These are phyloP conservation scores for Oscheius myriophilus DNA, from an alignment of 2,888 invertebrate species.

Conservation along the genomic window DNA sequence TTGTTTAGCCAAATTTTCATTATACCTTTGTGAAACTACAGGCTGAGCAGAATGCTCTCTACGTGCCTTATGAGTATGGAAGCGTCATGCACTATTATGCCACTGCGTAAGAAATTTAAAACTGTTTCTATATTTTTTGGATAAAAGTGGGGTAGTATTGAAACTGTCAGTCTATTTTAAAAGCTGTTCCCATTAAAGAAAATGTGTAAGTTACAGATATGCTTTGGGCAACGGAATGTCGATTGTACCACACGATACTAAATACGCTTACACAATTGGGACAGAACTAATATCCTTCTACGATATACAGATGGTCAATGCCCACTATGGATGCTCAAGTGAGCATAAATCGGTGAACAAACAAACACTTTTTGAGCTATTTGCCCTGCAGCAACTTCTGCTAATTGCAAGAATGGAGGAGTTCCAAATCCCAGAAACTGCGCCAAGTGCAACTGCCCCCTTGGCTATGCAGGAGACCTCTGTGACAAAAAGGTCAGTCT, in stretches of 20 bases:
- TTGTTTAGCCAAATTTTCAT: conserved; percentile 27
- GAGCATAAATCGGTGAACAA: background rate
- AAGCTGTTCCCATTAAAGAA: too few species aligned
- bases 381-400: conserved; percentile 41
- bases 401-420: conserved; percentile 60
- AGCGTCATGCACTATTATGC: too few species aligned
- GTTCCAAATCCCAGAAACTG: conserved; percentile 59
- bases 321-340: conserved; percentile 61
- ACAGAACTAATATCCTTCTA: conserved; percentile 55
- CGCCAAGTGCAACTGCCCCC: conserved; percentile 59
- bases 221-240: conserved; percentile 31
- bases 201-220: too few species aligned
- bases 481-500: conserved; percentile 45
- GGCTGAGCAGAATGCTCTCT: conserved; percentile 17
- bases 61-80: too few species aligned
- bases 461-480: conserved; percentile 57
- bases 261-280: conserved; percentile 57
- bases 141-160: too few species aligned
- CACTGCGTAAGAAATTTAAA: too few species aligned
- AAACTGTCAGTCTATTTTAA: too few species aligned
- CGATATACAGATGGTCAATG: conserved; percentile 64
- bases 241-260: conserved; percentile 42
- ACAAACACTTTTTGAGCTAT: conserved; percentile 29
- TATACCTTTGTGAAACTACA: conserved; percentile 30
- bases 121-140: too few species aligned